phyloP scores from a whole-genome alignment of 2,888 invertebrate genomes.

The Abscondita cerata region DNA sequence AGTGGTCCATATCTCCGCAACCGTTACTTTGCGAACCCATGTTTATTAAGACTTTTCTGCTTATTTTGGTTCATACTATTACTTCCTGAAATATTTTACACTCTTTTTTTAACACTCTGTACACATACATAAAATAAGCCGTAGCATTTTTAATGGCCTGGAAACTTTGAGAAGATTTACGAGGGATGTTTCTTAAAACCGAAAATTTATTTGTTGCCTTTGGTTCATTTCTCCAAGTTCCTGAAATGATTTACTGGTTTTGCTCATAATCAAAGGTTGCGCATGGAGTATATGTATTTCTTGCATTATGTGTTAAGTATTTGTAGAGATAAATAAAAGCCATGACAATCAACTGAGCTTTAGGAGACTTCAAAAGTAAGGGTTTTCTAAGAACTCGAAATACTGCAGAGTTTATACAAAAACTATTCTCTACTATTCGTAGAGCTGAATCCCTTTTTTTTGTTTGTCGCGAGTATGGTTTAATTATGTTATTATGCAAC shows the following conservation, averaged over 20 bases:
- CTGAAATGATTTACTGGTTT: not conserved
- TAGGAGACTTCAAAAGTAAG: not conserved
- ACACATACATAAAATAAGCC: too few species aligned
- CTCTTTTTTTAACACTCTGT: too few species aligned
- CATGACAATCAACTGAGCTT: not conserved
- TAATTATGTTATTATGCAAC: not conserved
- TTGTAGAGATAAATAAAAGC: not conserved
- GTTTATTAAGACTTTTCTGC: too few species aligned
- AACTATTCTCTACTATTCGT: not conserved
- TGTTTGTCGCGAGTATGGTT: not conserved
- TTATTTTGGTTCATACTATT: too few species aligned
- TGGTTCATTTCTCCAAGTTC: not conserved
- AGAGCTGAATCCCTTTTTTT: not conserved
- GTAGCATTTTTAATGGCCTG: not conserved
- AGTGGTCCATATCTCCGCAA: too few species aligned
- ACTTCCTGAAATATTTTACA: too few species aligned
- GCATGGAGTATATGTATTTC: not conserved
- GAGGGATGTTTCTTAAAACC: not conserved
- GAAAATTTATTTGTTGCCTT: not conserved
- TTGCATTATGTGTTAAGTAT: not conserved
- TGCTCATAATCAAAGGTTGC: not conserved
- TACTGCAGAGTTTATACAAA: not conserved
- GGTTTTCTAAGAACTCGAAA: slow-evolving; percentile 4
- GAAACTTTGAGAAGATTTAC: not conserved
- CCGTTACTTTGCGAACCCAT: too few species aligned